A percentile compares a stretch with the other conserved stretches of the same genome.
These are phyloP conservation scores for Limnephilus marmoratus DNA, from an alignment of 2,888 invertebrate genomes.

Conservation along the genomic window DNA sequence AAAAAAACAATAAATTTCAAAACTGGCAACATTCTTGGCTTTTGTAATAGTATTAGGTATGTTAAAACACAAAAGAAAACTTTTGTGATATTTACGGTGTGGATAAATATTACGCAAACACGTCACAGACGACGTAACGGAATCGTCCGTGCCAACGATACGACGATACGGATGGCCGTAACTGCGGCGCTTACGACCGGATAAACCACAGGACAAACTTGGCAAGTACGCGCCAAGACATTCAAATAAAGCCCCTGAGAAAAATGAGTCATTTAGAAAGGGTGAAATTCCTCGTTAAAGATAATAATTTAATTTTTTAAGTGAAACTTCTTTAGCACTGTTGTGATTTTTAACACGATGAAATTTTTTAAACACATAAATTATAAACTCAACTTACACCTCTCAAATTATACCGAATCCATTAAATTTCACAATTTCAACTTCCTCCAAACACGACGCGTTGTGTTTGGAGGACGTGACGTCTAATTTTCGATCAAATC, in stretches of 20 bases:
- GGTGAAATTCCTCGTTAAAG: background rate
- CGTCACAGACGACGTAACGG: background rate
- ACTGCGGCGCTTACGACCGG: background rate
- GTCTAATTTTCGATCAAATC: no score
- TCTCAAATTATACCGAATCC: no score
- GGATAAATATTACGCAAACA: background rate
- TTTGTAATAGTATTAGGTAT: background rate
- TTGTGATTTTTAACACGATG: no score
- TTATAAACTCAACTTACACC: no score
- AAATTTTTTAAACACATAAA: no score
- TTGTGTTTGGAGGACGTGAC: no score
- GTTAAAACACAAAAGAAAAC: background rate
- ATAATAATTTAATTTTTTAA: background rate
- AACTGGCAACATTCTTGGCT: no score
- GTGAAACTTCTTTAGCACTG: no score
- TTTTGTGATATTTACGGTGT: background rate
- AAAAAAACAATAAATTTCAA: no score
- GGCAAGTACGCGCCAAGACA: background rate
- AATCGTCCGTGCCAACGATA: background rate
- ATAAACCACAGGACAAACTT: conserved; percentile 7
- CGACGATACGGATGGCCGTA: background rate
- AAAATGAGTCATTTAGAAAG: background rate
- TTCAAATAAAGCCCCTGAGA: background rate
- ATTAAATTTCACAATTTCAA: no score
- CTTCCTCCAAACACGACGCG: no score